phyloP scores from a whole-genome alignment of 2,888 invertebrate species.

The Chrysopilus asiliformis region DNA sequence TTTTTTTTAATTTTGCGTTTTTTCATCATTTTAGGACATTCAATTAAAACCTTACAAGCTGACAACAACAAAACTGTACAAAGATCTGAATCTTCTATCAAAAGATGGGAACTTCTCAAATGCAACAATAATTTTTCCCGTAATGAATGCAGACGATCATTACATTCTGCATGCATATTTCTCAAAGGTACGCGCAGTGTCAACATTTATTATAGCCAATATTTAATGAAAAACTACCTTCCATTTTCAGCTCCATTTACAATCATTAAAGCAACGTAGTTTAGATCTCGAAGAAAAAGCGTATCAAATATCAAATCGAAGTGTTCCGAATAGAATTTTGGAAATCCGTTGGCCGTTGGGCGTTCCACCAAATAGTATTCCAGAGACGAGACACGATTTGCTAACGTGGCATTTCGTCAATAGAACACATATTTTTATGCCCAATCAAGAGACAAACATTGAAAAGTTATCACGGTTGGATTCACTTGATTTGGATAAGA shows the following conservation, averaged over 20 bases:
- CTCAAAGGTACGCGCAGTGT: conserved; percentile 44
- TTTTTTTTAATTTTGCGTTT: no score
- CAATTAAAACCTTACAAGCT: conserved; percentile 22
- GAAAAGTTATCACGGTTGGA: conserved; percentile 51
- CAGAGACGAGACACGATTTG: conserved; percentile 67
- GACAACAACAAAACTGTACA: conserved; percentile 33
- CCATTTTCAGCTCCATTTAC: conserved; percentile 38
- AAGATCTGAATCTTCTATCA: conserved; percentile 36
- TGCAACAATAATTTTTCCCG: conserved; percentile 52
- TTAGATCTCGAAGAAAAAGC: conserved; percentile 30
- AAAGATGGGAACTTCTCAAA: conserved; percentile 38
- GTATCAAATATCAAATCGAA: conserved; percentile 35
- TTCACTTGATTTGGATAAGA: conserved; percentile 49
- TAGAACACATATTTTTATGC: conserved; percentile 64
- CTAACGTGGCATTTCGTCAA: conserved; percentile 81
- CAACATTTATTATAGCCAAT: neutral
- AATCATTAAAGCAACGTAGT: conserved; percentile 31
- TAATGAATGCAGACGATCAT: conserved; percentile 46
- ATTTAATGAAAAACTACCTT: neutral
- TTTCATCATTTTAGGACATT: conserved; percentile 23
- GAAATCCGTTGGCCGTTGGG: conserved; percentile 63
- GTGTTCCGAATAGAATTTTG: conserved; percentile 40
- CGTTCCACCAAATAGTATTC: conserved; percentile 48
- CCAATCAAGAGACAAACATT: conserved; percentile 63
- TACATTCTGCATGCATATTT: conserved; percentile 61